phyloP scores from a whole-genome alignment of 1,140 invertebrate species.

The Agraylea sexmaculata region DNA sequence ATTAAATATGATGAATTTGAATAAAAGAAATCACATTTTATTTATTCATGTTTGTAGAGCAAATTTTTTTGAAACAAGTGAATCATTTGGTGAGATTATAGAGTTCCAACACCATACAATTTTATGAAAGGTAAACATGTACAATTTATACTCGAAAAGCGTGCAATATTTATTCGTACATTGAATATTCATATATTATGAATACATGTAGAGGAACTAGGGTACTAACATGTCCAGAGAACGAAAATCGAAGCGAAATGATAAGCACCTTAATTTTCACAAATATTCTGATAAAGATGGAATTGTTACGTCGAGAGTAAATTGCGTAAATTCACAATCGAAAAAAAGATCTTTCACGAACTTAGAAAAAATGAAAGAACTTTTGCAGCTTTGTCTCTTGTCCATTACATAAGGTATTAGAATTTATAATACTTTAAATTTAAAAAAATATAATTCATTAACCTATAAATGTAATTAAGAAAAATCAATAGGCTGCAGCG shows the following conservation, averaged over 20 bases:
- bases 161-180: too few species aligned
- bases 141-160: not conserved
- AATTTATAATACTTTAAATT: not conserved
- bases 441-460: not conserved
- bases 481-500: constrained; percentile 47
- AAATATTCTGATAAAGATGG: constrained; percentile 37
- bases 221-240: constrained; percentile 85
- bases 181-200: too few species aligned
- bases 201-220: too few species aligned
- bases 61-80: too few species aligned
- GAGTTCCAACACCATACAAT: constrained; percentile 43
- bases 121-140: constrained; percentile 5
- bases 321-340: constrained; percentile 29
- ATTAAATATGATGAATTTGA: constrained; percentile 67
- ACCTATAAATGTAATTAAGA: not conserved
- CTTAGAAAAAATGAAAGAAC: constrained; percentile 50
- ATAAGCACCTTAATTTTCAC: constrained; percentile 58
- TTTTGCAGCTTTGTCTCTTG: constrained; percentile 73
- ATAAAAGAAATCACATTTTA: not conserved
- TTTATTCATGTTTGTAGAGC: constrained; percentile 56
- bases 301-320: constrained; percentile 39
- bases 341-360: constrained; percentile 23
- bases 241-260: constrained; percentile 77
- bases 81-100: constrained; percentile 77
- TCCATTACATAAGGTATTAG: constrained; percentile 69